Evolutionary conservation across 2,797 vertebrate species (phyloP), one percentile per base, ranked within the genome.

Genomic region (Decapterus maruadsi): DNA sequence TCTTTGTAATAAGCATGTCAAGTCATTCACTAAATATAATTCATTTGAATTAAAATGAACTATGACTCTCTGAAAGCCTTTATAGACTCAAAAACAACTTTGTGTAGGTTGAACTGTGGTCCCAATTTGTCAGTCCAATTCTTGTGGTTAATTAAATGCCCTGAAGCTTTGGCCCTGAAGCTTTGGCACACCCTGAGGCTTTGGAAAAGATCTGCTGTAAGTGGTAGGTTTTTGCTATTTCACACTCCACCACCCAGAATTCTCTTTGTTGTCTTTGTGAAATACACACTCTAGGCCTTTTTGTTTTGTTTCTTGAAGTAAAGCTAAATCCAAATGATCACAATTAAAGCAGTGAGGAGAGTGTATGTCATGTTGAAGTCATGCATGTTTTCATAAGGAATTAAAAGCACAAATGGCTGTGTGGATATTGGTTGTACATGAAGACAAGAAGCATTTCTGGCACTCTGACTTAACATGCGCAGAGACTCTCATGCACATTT

Each of bases 101-200:
- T 48, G 59, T 56, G 43, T 59, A 68, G 54, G 68, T 59, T 43
- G 12, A 80, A 60, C 43, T 77, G 61, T 66, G 83, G 71, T 77
- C 81, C 45, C 66, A 74, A 77, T 82, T 81, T 74, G 78, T 85
- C 75, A 60, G 65, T 82, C 50, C 68, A 65, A 75, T 87, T 83
- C 67, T 79, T 74, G 88, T 57, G 61, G 78, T 76, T 81, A 82
- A 84, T 86, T 78, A 84, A 90, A 88, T 75, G 82, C 83, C 82
- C 81, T 56, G 50, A 78, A 83, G 74, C 73, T 84, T 82, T 68
- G 34, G 68, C 72, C 65, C 68, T 68, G 55, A 75, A 80, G 69
- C 69, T 82, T 81, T 66, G 22, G 68, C 69, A 51, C 48, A 51
- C 48, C 68, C 69, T 68, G 56, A 20, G 7, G 26, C 43, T 74